These are phyloP conservation scores for Cyrtonyx montezumae DNA, from an alignment of 2,113 vertebrate genomes.

Conservation along the genomic window DNA sequence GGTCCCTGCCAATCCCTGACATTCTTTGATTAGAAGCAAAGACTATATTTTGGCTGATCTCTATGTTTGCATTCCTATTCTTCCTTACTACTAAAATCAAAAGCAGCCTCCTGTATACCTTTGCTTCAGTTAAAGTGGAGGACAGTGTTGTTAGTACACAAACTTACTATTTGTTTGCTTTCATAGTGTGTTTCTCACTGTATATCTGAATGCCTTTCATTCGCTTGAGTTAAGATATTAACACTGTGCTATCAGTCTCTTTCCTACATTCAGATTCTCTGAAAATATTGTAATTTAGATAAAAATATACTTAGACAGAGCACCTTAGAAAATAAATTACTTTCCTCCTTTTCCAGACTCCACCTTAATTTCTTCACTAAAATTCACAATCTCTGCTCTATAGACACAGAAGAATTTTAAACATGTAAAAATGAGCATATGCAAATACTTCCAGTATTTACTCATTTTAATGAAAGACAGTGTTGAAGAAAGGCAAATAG, in stretches of 20 bases:
- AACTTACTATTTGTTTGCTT: neutral
- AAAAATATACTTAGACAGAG: neutral
- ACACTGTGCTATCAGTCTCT: neutral
- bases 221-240: neutral
- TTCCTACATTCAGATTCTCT: neutral
- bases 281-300: neutral
- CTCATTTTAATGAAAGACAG: neutral
- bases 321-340: neutral
- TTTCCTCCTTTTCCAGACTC: neutral
- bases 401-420: neutral
- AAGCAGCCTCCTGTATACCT: neutral
- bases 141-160: neutral
- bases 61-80: neutral
- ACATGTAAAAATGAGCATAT: neutral
- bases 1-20: no score
- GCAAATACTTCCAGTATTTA: neutral
- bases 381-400: neutral
- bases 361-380: neutral
- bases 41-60: neutral
- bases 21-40: neutral
- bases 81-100: neutral
- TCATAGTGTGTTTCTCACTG: neutral
- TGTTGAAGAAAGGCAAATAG: neutral
- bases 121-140: neutral
- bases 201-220: neutral